phyloP scores from a whole-genome alignment of 2,888 invertebrate species.

The Scaptomyza caliginosa region DNA sequence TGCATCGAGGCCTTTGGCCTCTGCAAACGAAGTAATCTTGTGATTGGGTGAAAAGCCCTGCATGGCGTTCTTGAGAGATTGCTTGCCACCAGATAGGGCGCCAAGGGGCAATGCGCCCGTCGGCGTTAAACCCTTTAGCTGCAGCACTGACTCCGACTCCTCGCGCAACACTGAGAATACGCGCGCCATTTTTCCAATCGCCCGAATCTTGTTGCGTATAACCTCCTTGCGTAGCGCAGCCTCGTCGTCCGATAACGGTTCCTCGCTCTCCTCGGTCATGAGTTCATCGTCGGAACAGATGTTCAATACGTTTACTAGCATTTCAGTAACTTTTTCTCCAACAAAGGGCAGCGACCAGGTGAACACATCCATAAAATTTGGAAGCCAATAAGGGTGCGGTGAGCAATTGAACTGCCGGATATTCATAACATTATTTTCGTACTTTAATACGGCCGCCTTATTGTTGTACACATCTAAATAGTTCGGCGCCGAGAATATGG shows the following conservation, averaged over 20 bases:
- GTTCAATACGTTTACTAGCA: constrained; percentile 99
- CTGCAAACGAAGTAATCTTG: constrained; percentile 99
- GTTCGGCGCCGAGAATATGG: constrained; percentile 99
- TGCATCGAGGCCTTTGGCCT: constrained; percentile 99
- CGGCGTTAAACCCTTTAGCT: constrained; percentile 98
- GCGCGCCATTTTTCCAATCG: constrained; percentile 99
- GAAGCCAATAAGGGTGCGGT: constrained; percentile 99
- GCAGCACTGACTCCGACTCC: constrained; percentile 99
- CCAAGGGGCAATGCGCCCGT: constrained; percentile 98
- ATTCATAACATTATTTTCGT: constrained; percentile 99
- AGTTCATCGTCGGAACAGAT: constrained; percentile 99
- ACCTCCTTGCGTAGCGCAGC: constrained; percentile 99
- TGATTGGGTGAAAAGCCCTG: constrained; percentile 98
- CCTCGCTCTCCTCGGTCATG: constrained; percentile 97
- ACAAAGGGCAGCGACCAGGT: constrained; percentile 99
- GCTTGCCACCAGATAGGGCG: constrained; percentile 97
- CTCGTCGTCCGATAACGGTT: constrained; percentile 86
- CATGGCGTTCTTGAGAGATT: constrained; percentile 96
- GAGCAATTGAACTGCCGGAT: constrained; percentile 99
- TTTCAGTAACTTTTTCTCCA: constrained; percentile 99
- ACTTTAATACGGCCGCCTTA: constrained; percentile 99
- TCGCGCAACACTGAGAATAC: constrained; percentile 99
- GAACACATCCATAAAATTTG: constrained; percentile 99
- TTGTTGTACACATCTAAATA: constrained; percentile 99
- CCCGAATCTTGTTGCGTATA: constrained; percentile 99